A percentile compares a stretch with the other conserved stretches of the same genome.
Evolutionary conservation across 2,888 invertebrate genomes (phyloP).

Genomic region (Brenthis daphne): DNA sequence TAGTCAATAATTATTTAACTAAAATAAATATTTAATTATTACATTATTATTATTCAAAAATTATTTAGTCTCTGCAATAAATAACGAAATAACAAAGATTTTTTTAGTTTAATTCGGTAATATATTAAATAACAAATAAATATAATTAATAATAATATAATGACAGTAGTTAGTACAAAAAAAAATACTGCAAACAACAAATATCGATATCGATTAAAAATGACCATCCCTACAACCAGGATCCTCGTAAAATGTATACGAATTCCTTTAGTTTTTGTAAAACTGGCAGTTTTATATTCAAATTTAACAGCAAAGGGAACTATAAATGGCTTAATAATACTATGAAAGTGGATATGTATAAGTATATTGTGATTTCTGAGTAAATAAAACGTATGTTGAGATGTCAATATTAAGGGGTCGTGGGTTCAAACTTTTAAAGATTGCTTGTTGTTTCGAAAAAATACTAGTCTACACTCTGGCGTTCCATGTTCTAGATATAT

Average conservation of each 20-base stretch:
- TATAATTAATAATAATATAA: neutral
- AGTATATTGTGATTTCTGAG: neutral
- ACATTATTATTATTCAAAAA: no score
- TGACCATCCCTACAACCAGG: slow-evolving; percentile 7
- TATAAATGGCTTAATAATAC: slow-evolving; percentile 16
- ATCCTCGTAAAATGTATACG: slow-evolving; percentile 12
- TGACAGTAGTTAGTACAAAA: neutral
- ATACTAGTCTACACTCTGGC: no score
- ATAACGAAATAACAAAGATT: no score
- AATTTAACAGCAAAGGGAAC: slow-evolving; percentile 13
- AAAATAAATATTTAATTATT: no score
- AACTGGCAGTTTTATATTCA: slow-evolving; percentile 16
- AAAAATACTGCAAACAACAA: neutral
- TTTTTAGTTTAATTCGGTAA: no score
- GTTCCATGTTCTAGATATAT: no score
- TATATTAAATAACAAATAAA: neutral
- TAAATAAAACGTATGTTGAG: neutral
- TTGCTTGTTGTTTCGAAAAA: neutral
- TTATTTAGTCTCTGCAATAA: no score
- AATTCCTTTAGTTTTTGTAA: slow-evolving; percentile 10
- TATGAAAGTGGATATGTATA: neutral
- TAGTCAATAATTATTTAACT: no score
- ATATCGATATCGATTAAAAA: slow-evolving; percentile 11
- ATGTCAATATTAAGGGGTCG: neutral
- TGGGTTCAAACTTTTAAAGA: no score